Percentiles rank a stretch among this genome's conserved stretches.
Conservation (phyloP, 2,113 vertebrate species). For the Puma concolor region DNA sequence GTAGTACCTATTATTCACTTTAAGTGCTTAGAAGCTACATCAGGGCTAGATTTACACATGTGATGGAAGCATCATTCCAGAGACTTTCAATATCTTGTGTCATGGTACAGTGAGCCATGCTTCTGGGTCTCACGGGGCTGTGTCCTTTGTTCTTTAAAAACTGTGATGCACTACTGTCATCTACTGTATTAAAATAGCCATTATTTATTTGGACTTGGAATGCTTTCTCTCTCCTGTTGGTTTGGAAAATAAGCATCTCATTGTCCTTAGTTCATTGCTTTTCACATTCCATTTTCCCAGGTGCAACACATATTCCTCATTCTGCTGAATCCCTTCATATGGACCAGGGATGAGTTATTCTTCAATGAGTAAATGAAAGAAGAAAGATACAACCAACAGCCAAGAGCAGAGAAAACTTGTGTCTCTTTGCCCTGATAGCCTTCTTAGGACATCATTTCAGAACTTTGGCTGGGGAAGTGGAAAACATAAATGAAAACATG, state of each 20-base stretch:
- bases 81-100: neutral
- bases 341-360: neutral
- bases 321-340: slow-evolving; percentile 15
- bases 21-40: slow-evolving; percentile 6
- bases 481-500: slow-evolving; percentile 60
- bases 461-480: neutral
- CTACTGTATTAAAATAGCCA: neutral
- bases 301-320: neutral
- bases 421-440: neutral
- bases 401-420: neutral
- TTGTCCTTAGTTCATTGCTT: slow-evolving; percentile 34
- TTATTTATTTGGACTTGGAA: slow-evolving; percentile 31
- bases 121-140: neutral
- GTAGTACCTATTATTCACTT: slow-evolving; percentile 28
- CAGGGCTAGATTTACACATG: neutral
- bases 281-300: neutral
- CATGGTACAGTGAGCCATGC: neutral
- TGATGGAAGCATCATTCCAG: neutral
- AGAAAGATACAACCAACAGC: neutral
- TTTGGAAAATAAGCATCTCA: slow-evolving; percentile 30
- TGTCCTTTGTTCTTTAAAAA: neutral
- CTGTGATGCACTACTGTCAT: neutral
- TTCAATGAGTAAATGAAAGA: slow-evolving; percentile 37
- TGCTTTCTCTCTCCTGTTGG: neutral
- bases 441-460: slow-evolving; percentile 45